Evolutionary conservation across 2,113 vertebrate species (phyloP).

Genomic region (Centropus bengalensis): DNA sequence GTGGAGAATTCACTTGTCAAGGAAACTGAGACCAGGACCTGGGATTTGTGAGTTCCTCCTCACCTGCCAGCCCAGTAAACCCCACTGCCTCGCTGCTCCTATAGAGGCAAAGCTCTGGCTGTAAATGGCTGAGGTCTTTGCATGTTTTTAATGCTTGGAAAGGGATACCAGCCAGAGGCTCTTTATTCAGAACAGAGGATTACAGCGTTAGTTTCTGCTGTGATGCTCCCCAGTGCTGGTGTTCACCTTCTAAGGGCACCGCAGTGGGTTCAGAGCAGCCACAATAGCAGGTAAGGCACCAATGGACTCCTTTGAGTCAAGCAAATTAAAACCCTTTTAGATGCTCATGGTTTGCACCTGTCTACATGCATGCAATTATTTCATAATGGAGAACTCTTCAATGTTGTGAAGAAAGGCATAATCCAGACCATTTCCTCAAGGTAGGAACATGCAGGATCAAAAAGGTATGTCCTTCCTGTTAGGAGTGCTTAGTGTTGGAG

Average conservation of each 20-base stretch:
- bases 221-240: background rate
- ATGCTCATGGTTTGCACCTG: background rate
- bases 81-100: background rate
- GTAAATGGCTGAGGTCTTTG: background rate
- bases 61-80: background rate
- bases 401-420: background rate
- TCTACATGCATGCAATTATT: background rate
- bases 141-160: background rate
- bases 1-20: background rate
- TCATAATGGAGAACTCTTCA: background rate
- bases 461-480: background rate
- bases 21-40: background rate
- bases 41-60: background rate
- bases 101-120: background rate
- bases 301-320: background rate
- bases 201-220: background rate
- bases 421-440: background rate
- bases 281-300: background rate
- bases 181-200: background rate
- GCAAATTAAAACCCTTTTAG: background rate
- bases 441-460: accelerated
- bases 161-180: background rate
- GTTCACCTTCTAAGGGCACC: background rate
- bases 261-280: background rate
- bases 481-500: background rate